Evolutionary conservation across 2,888 invertebrate species (phyloP).

Genomic region (Orgyia antiqua): DNA sequence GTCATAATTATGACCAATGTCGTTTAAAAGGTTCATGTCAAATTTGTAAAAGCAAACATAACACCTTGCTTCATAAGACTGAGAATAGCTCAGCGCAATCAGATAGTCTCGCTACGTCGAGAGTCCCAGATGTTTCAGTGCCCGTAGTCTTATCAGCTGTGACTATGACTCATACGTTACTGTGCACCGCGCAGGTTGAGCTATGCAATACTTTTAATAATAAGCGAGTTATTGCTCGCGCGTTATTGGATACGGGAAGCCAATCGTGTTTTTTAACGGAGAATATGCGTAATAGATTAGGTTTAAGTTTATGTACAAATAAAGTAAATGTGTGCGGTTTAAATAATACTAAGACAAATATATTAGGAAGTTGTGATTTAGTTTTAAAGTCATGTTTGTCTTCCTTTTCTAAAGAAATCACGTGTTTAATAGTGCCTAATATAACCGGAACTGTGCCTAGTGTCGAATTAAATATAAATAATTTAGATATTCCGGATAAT

Average conservation of each 20-base stretch:
- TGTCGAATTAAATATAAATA: no score
- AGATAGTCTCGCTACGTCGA: not conserved
- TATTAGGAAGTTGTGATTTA: not conserved
- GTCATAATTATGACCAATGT: not conserved
- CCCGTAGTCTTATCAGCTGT: constrained; percentile 1
- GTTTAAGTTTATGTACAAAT: no score
- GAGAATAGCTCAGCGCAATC: not conserved
- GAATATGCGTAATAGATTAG: constrained; percentile 1
- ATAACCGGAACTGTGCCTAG: no score
- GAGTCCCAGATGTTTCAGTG: not conserved
- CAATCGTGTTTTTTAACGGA: constrained; percentile 3
- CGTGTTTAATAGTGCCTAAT: constrained; percentile 1
- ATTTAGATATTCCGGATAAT: constrained; percentile 1
- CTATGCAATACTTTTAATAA: not conserved
- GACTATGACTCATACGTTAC: not conserved
- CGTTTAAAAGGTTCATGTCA: constrained; percentile 1
- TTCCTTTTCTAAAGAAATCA: not conserved
- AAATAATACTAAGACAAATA: constrained; percentile 2
- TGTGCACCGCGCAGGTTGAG: constrained; percentile 2
- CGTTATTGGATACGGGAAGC: constrained; percentile 4
- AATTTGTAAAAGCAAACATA: constrained; percentile 1
- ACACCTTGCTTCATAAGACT: not conserved
- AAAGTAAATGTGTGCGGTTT: no score
- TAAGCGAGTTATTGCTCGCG: constrained; percentile 1
- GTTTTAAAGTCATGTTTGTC: not conserved